These are phyloP conservation scores for Plotosus lineatus DNA, from an alignment of 2,113 vertebrate species.

Conservation along the genomic window DNA sequence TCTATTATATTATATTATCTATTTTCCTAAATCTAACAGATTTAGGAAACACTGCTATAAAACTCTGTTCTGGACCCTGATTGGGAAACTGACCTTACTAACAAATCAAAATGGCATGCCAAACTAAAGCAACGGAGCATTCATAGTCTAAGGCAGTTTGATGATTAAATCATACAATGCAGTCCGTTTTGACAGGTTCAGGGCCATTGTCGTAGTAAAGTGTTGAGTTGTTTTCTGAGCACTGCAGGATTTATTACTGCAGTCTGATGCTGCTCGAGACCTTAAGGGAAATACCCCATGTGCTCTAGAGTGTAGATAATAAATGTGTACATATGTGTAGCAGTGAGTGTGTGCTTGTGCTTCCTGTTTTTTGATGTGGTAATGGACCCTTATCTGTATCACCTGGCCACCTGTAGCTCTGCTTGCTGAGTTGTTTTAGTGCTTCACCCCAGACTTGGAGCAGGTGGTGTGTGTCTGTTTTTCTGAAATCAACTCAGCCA, in stretches of 20 bases:
- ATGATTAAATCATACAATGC: background rate
- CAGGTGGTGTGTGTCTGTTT: constrained; percentile 35
- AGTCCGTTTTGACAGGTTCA: constrained; percentile 7
- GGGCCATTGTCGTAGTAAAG: background rate
- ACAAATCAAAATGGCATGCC: background rate
- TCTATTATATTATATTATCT: no score
- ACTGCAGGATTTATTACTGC: constrained; percentile 26
- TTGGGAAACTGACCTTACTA: background rate
- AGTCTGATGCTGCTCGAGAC: constrained; percentile 18
- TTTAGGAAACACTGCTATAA: background rate
- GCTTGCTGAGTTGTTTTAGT: constrained; percentile 1
- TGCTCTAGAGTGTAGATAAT: constrained; percentile 39
- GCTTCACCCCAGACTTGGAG: background rate
- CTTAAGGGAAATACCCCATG: constrained; percentile 24
- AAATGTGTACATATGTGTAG: constrained; percentile 7
- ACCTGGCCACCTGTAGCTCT: constrained; percentile 44
- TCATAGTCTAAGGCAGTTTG: background rate
- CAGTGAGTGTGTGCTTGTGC: constrained; percentile 2
- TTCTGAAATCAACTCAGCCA: background rate
- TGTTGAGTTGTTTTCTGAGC: background rate
- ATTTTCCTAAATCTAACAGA: no score
- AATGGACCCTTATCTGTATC: constrained; percentile 16
- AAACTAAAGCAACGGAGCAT: background rate
- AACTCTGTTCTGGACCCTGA: background rate
- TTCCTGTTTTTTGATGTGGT: constrained; percentile 47